These are phyloP conservation scores for Amphipoea lucens DNA, from an alignment of 2,888 invertebrate species.

Conservation along the genomic window DNA sequence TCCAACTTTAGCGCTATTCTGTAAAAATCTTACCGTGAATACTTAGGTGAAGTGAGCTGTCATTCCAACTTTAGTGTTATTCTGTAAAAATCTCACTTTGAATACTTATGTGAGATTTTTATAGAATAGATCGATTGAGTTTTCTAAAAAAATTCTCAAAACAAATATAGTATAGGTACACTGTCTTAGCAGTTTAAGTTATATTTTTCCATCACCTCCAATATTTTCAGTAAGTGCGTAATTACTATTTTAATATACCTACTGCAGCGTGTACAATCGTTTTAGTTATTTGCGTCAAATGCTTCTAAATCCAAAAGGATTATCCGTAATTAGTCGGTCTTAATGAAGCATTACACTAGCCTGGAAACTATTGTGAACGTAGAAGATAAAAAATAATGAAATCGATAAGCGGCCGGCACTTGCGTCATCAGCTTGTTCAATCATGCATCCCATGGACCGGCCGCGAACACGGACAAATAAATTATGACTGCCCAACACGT, in stretches of 20 bases:
- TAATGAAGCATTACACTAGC: constrained; percentile 64
- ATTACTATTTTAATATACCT: neutral
- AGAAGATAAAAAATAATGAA: constrained; percentile 83
- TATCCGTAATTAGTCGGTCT: constrained; percentile 62
- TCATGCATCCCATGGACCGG: constrained; percentile 78
- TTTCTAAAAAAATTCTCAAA: constrained; percentile 50
- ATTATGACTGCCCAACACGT: constrained; percentile 58
- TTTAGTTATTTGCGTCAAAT: constrained; percentile 31
- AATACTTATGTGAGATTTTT: neutral
- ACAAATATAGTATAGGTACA: constrained; percentile 4
- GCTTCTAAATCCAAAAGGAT: constrained; percentile 48
- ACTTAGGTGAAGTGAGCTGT: too few relatives aligned
- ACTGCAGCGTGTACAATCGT: constrained; percentile 5
- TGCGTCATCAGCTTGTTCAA: constrained; percentile 84
- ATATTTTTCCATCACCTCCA: neutral
- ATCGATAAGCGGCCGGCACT: constrained; percentile 82
- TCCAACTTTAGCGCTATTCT: too few relatives aligned
- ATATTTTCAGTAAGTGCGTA: constrained; percentile 14
- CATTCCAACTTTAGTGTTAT: neutral
- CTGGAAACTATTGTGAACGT: constrained; percentile 65
- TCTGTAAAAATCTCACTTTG: neutral
- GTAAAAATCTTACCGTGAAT: too few relatives aligned
- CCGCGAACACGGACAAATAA: constrained; percentile 68
- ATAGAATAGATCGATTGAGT: constrained; percentile 17
- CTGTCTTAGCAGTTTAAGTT: neutral